Evolutionary conservation across 2,113 vertebrate species (phyloP).

Genomic region (Anhinga rufa): DNA sequence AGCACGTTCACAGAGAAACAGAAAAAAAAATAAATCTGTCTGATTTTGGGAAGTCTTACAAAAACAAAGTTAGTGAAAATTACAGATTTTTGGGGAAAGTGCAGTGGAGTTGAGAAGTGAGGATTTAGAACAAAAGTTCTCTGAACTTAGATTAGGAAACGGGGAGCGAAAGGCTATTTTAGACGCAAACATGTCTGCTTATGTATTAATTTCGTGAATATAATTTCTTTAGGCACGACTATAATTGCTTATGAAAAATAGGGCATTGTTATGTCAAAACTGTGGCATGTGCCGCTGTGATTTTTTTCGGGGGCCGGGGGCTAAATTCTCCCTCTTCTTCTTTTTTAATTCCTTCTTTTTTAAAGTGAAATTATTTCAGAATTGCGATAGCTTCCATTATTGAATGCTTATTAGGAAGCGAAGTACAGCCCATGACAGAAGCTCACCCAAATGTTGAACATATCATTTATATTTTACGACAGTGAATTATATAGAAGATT

Average conservation of each 20-base stretch:
- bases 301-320: background rate
- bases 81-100: conserved; percentile 11
- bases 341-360: conserved; percentile 18
- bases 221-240: background rate
- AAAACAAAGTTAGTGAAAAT: conserved; percentile 19
- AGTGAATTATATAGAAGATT: conserved; percentile 63
- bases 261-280: background rate
- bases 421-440: conserved; percentile 22
- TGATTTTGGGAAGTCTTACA: conserved; percentile 26
- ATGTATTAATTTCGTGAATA: conserved; percentile 11
- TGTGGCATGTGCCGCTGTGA: background rate
- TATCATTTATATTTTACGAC: conserved; percentile 60
- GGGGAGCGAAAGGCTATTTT: background rate
- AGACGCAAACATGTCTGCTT: conserved; percentile 26
- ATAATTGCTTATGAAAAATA: background rate
- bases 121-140: conserved; percentile 13
- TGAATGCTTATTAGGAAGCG: conserved; percentile 31
- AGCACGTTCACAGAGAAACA: background rate
- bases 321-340: background rate
- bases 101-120: background rate
- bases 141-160: background rate
- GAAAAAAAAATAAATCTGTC: background rate
- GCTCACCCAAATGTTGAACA: conserved; percentile 45
- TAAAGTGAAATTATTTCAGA: conserved; percentile 34
- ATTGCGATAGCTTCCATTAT: background rate